A percentile compares a stretch with the other conserved stretches of the same genome.
These are phyloP conservation scores for Naja naja DNA, from an alignment of 2,113 vertebrate genomes.

Conservation along the genomic window DNA sequence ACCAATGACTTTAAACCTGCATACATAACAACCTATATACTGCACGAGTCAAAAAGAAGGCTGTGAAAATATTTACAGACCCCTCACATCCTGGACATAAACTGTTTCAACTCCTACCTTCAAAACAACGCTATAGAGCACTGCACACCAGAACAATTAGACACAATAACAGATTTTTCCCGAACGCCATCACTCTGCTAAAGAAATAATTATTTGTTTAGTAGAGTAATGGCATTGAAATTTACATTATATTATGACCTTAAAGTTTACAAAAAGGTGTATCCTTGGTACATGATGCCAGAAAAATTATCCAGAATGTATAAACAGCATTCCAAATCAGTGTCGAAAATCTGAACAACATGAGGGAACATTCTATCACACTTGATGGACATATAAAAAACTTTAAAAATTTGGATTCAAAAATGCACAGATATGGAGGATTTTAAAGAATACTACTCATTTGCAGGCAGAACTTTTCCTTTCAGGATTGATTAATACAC, in stretches of 20 bases:
- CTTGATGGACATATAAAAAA: neutral
- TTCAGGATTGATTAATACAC: neutral
- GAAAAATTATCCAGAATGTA: neutral
- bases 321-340: neutral
- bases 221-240: neutral
- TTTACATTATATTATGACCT: neutral
- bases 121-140: no score
- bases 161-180: no score
- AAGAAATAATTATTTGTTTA: no score
- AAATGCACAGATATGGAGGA: neutral
- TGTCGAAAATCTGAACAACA: neutral
- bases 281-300: neutral
- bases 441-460: neutral
- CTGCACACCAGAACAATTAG: no score
- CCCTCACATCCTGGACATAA: no score
- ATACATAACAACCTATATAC: no score
- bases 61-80: no score
- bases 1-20: no score
- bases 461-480: neutral
- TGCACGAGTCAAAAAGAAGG: no score
- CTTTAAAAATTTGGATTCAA: neutral
- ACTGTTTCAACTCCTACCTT: no score
- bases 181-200: no score
- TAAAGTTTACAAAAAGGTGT: neutral
- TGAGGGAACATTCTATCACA: neutral